These are phyloP conservation scores for Nyctibius bracteatus DNA, from an alignment of 2,113 vertebrate genomes.

Conservation along the genomic window DNA sequence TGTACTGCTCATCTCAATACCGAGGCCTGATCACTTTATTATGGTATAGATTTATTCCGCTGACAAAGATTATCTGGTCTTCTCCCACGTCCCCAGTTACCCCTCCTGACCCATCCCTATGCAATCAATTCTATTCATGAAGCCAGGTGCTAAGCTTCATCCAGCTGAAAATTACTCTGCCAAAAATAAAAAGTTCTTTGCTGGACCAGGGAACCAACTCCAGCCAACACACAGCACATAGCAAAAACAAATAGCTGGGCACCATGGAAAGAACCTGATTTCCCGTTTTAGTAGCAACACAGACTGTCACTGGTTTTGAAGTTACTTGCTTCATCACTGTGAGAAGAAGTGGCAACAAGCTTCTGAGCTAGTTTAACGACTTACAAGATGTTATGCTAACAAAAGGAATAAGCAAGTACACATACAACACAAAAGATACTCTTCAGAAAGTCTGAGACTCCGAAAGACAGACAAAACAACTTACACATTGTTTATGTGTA, in stretches of 20 bases:
- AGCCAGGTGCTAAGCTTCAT: neutral
- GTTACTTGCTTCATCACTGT: neutral
- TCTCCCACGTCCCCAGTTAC: neutral
- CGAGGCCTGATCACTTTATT: neutral
- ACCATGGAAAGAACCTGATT: neutral
- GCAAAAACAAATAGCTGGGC: neutral
- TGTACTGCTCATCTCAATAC: neutral
- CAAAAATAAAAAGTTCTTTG: neutral
- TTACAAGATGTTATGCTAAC: neutral
- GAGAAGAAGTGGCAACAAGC: neutral
- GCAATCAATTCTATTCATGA: neutral
- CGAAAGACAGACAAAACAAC: neutral
- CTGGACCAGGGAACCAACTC: neutral
- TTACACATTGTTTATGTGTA: neutral
- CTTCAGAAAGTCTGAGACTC: neutral
- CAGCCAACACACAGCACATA: rapidly evolving
- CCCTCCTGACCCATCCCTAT: neutral
- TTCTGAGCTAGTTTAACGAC: neutral
- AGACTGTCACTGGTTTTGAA: neutral
- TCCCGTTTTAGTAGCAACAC: neutral
- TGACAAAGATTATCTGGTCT: neutral
- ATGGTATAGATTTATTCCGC: neutral
- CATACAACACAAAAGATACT: neutral
- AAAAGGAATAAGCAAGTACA: neutral
- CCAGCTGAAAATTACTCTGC: neutral